Evolutionary conservation across 2,888 invertebrate species (phyloP), one percentile per base, ranked within the genome.

Genomic region (Luperina testacea): DNA sequence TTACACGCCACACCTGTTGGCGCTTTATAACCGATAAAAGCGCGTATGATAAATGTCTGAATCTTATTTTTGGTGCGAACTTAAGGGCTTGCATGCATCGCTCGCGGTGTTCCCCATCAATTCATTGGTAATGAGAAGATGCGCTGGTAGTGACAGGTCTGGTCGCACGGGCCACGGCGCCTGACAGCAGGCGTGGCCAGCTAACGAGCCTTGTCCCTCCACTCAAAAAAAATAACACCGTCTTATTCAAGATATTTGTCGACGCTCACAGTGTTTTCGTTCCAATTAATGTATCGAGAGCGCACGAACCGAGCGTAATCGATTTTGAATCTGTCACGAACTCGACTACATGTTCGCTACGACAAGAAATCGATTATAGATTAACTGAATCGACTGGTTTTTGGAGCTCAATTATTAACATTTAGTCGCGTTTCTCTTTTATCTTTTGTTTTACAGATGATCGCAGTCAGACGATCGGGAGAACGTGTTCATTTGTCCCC

Each of bases 231-330:
- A 87, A 88, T 77, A 85, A 86, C 88, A 86, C 78, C 82, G 84
- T 87, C 89, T 92, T 89, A 90, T 90, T 92, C 91, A 86, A 93
- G 93, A 93, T 93, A 93, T 94, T 92, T 92, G 93, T 93, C 92
- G 92, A 88, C 81, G 79, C 82, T 88, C 78, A 89, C 89, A 87
- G 90, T 89, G 90, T 90, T 91, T 90, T 91, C 91, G 91, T 92
- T 94, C 95, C 96, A 96, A 96, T 96, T 96, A 96, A 92, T 89
- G 93, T 90, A 92, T 92, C 91, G 92, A 90, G 92, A 90, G 91
- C 92, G 91, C 95, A 95, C 95, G 95, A 95, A 90, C 90, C 89
- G 81, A 86, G 83, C 89, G 89, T 92, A 93, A 94, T 95, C 95
- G 94, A 94, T 92, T 91, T 89, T 87, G 84, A 89, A 93, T 92